Percentiles rank a stretch among this genome's conserved stretches.
Evolutionary conservation across 2,888 invertebrate species (phyloP).

Genomic region (Exephanes ischioxanthus): DNA sequence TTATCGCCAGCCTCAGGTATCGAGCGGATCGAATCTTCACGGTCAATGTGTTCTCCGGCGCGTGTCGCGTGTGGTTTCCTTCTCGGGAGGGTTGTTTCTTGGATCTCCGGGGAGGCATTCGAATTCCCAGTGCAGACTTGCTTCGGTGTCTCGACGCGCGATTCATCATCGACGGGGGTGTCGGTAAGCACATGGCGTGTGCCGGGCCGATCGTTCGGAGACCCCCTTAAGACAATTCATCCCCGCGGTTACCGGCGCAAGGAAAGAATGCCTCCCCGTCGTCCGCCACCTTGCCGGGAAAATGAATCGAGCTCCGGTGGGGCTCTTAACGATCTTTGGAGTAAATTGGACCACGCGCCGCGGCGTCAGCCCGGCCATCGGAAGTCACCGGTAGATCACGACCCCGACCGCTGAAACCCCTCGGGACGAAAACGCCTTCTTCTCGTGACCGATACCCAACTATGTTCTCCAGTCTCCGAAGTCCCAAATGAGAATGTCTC

Average conservation of each 20-base stretch:
- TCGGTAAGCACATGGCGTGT: constrained; percentile 78
- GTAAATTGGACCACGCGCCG: constrained; percentile 27
- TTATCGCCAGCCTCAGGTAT: constrained; percentile 15
- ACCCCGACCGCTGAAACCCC: constrained; percentile 20
- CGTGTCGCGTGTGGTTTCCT: constrained; percentile 7
- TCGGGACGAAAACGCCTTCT: constrained; percentile 37
- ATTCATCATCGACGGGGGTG: constrained; percentile 74
- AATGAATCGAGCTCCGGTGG: constrained; percentile 75
- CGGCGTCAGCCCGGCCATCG: constrained; percentile 18
- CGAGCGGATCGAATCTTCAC: constrained; percentile 14
- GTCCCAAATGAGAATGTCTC: constrained; percentile 39
- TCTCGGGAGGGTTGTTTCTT: not conserved
- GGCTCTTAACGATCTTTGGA: constrained; percentile 47
- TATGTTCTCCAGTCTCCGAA: constrained; percentile 19
- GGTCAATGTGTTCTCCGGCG: not conserved
- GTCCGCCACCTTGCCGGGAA: constrained; percentile 75
- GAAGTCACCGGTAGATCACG: constrained; percentile 39
- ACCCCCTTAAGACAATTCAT: constrained; percentile 70
- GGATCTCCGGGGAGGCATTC: constrained; percentile 23
- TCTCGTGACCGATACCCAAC: constrained; percentile 18
- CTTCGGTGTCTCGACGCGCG: constrained; percentile 36
- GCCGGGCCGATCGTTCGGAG: constrained; percentile 62
- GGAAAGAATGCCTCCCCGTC: constrained; percentile 61
- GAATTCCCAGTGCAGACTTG: not conserved
- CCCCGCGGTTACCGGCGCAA: constrained; percentile 48